phyloP scores from a whole-genome alignment of 2,113 vertebrate genomes.

The Myodes glareolus region DNA sequence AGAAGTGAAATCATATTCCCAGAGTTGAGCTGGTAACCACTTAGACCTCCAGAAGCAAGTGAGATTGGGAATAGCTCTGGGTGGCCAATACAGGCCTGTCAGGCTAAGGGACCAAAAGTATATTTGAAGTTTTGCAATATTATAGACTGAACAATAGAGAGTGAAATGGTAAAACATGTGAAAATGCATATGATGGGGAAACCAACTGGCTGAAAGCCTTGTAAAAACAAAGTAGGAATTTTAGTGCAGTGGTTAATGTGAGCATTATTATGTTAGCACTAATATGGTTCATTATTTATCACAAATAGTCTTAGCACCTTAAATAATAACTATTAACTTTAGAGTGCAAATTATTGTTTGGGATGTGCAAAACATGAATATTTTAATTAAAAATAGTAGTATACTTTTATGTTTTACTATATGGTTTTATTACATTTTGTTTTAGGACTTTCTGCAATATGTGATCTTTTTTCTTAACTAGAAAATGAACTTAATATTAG shows the following conservation, averaged over 20 bases:
- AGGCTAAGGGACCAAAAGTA: not conserved
- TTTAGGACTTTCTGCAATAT: not conserved
- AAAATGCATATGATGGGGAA: not conserved
- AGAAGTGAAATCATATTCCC: not conserved
- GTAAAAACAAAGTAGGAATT: not conserved
- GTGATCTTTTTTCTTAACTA: constrained; percentile 3
- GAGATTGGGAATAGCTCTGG: not conserved
- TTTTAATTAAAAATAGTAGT: not conserved
- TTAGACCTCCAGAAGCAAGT: not conserved
- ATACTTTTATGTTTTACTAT: not conserved
- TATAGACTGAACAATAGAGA: not conserved
- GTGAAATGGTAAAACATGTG: not conserved
- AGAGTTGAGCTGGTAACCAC: not conserved
- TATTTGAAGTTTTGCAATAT: constrained; percentile 14
- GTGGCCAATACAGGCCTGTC: not conserved
- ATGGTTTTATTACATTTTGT: not conserved
- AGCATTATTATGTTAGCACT: not conserved
- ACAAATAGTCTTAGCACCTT: not conserved
- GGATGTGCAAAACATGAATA: not conserved
- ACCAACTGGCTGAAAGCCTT: not conserved
- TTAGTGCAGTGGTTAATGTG: not conserved
- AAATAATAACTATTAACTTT: constrained; percentile 30
- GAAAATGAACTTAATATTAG: constrained; percentile 14
- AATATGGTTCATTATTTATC: not conserved
- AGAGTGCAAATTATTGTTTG: not conserved